These are phyloP conservation scores for Ophion costatus DNA, from an alignment of 2,888 invertebrate genomes.

Conservation along the genomic window DNA sequence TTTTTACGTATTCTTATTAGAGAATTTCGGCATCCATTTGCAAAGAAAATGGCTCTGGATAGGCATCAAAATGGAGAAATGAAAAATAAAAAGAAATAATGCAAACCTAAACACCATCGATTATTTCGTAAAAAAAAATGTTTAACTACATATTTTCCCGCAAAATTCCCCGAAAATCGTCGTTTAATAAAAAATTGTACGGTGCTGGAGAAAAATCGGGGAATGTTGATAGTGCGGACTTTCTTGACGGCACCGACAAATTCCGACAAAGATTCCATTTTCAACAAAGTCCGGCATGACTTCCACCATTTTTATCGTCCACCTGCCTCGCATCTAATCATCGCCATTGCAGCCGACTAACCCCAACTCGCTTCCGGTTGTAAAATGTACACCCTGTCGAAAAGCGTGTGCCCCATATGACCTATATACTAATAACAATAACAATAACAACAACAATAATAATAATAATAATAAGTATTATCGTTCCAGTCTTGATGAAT, in stretches of 20 bases:
- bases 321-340: conserved; percentile 41
- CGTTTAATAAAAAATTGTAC: too few species aligned
- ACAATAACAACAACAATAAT: not conserved
- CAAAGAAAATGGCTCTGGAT: too few species aligned
- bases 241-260: conserved; percentile 7
- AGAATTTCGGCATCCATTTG: too few species aligned
- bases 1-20: too few species aligned
- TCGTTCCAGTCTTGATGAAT: too few species aligned
- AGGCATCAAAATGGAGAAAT: too few species aligned
- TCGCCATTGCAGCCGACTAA: conserved; percentile 19
- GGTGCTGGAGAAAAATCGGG: not conserved
- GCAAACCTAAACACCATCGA: too few species aligned
- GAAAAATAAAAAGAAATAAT: too few species aligned
- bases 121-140: not conserved
- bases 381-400: conserved; percentile 12
- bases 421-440: not conserved
- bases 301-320: conserved; percentile 38
- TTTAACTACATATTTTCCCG: not conserved
- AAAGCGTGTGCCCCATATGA: not conserved
- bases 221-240: not conserved
- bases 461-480: too few species aligned
- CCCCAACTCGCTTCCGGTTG: conserved; percentile 51
- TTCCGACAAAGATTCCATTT: not conserved
- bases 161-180: too few species aligned
- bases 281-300: conserved; percentile 6